A percentile compares a stretch with the other conserved stretches of the same genome.
Evolutionary conservation across 2,888 invertebrate species (phyloP).

Genomic region (Polydrusus pterygomalis): DNA sequence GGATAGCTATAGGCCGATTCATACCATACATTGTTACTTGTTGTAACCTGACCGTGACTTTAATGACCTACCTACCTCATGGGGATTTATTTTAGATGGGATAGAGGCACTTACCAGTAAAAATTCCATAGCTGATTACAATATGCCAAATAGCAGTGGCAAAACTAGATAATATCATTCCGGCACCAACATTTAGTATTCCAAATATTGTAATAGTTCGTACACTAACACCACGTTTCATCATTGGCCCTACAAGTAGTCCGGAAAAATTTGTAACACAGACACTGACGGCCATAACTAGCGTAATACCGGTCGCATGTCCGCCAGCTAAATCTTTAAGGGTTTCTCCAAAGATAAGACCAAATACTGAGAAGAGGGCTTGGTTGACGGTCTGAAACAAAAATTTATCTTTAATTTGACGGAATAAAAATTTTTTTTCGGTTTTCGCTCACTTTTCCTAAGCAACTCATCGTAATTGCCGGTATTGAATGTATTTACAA

Average conservation of each 20-base stretch:
- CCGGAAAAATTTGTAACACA: slow-evolving; percentile 79
- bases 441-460: too few relatives aligned
- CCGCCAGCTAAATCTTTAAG: slow-evolving; percentile 78
- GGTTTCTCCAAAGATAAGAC: slow-evolving; percentile 80
- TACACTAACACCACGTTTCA: slow-evolving; percentile 74
- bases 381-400: slow-evolving; percentile 77
- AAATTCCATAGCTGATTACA: slow-evolving; percentile 75
- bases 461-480: too few relatives aligned
- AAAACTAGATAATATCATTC: slow-evolving; percentile 74
- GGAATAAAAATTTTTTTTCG: background rate
- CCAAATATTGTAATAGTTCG: slow-evolving; percentile 75
- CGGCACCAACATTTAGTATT: slow-evolving; percentile 73
- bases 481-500: too few relatives aligned
- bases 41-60: too few relatives aligned
- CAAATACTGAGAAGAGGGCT: slow-evolving; percentile 81
- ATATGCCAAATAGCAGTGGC: slow-evolving; percentile 75
- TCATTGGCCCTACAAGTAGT: slow-evolving; percentile 81
- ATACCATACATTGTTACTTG: too few relatives aligned
- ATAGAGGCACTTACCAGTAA: slow-evolving; percentile 70
- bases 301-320: slow-evolving; percentile 78
- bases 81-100: too few relatives aligned
- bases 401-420: slow-evolving; percentile 6
- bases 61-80: too few relatives aligned
- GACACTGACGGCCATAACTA: slow-evolving; percentile 81
- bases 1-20: too few relatives aligned